These are phyloP conservation scores for Noctua comes DNA, from an alignment of 2,888 invertebrate species.

Conservation along the genomic window DNA sequence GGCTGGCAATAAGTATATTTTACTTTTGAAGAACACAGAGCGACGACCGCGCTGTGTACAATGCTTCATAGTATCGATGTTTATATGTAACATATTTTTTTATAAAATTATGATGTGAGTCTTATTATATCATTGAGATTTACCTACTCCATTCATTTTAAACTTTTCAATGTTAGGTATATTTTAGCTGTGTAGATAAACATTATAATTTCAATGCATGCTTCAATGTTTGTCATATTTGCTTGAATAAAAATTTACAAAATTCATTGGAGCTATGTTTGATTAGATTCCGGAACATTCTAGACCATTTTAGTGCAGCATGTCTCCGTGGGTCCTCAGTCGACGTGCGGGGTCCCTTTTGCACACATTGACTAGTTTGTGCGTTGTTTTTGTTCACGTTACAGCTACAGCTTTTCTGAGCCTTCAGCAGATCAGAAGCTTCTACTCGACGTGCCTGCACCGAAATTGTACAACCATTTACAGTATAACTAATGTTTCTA, in stretches of 20 bases:
- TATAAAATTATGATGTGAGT: constrained; percentile 68
- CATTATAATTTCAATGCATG: constrained; percentile 82
- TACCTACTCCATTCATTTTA: constrained; percentile 65
- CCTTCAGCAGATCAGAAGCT: constrained; percentile 24
- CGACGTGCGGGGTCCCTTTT: constrained; percentile 77
- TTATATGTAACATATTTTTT: constrained; percentile 80
- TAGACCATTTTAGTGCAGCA: constrained; percentile 58
- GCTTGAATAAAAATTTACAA: constrained; percentile 86
- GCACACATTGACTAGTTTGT: constrained; percentile 87
- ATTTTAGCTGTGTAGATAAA: constrained; percentile 79
- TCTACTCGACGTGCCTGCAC: constrained; percentile 36
- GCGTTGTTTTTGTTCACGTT: constrained; percentile 80
- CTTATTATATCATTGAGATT: constrained; percentile 65
- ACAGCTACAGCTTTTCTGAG: constrained; percentile 72
- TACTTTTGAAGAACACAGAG: constrained; percentile 55
- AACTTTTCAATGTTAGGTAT: constrained; percentile 67
- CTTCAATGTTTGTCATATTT: constrained; percentile 86
- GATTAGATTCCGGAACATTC: constrained; percentile 55
- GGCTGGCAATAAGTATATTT: constrained; percentile 69
- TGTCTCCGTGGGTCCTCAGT: constrained; percentile 53
- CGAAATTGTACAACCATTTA: constrained; percentile 26
- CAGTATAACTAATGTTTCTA: constrained; percentile 18
- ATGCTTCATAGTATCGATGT: constrained; percentile 67
- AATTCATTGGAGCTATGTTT: constrained; percentile 75
- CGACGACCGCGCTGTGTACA: constrained; percentile 49